Base-by-base conservation (phyloP, 1,140 invertebrate species). In the Leptopilina clavipes region DNA sequence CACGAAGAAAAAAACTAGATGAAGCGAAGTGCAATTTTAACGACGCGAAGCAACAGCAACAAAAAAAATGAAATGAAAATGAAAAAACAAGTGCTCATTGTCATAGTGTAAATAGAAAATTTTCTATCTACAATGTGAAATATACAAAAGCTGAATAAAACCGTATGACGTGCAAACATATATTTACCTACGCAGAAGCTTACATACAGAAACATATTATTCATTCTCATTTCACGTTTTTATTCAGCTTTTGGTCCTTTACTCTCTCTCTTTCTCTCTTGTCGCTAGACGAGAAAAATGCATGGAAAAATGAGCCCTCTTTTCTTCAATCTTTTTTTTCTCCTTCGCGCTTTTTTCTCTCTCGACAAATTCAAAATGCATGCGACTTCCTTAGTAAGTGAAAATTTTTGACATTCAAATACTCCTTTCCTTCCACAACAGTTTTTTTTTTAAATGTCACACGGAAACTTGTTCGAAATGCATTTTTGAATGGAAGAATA, bases 201-300 rank as follows among this genome's bases (percentile, higher is more conserved):
- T 65, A 65, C 22, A 65, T 37, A n/a, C 59, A 31, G 59, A 22
- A 31, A 65, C 59, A 19, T 22, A 65, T 52, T 65, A 65, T 65
- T 65, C 59, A 65, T 65, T 65, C 59, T 22, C 59, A 37, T 25
- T 65, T 65, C 59, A 65, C 59, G 22, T 65, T 65, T 65, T 65
- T 65, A 65, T 65, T 65, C 25, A 37, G 22, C 59, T 52, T 65
- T 52, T 65, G 11, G 59, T 22, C 5, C 22, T 65, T 65, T 65
- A 65, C 59, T 31, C n/a, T n/a, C n/a, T n/a, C n/a, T n/a, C n/a
- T n/a, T n/a, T n/a, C n/a, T 65, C 7, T 25, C 19, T 19, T 31
- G 59, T 31, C 14, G 22, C 11, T 3, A 65, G 25, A 52, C n/a
- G 22, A 19, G 59, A 65, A 65, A 37, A 65, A 31, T 25, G 56